Percentiles rank a stretch among this genome's conserved stretches.
phyloP scores from a whole-genome alignment of 2,888 invertebrate species.

The Cataglyphis livida region DNA sequence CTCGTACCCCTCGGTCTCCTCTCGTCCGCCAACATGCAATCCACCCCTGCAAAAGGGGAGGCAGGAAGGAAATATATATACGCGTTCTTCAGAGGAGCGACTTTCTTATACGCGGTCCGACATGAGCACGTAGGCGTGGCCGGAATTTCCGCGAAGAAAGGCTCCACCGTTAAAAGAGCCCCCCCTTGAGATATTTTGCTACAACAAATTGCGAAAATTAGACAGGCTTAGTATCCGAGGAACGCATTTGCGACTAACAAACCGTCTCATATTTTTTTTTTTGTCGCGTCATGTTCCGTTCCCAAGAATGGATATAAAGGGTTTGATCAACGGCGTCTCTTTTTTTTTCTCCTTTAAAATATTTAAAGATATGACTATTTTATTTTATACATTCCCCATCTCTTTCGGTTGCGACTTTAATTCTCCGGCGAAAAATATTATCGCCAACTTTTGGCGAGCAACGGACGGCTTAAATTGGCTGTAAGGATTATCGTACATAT shows the following conservation, averaged over 20 bases:
- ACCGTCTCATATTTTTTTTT: slow-evolving; percentile 3
- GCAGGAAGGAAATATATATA: neutral
- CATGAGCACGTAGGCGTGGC: slow-evolving; percentile 24
- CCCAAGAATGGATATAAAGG: neutral
- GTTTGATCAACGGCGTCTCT: neutral
- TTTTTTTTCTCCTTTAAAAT: neutral
- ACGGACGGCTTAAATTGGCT: slow-evolving; percentile 40
- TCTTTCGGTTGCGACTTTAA: slow-evolving; percentile 35
- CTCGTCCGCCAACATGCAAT: neutral
- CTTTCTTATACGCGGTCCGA: slow-evolving; percentile 31
- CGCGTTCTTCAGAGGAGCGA: slow-evolving; percentile 14
- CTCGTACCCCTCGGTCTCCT: slow-evolving; percentile 14
- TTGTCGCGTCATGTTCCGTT: neutral
- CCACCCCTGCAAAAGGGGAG: neutral
- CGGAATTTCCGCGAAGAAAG: slow-evolving; percentile 54
- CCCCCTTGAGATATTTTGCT: slow-evolving; percentile 51
- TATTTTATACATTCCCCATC: neutral
- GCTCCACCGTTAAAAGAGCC: slow-evolving; percentile 46
- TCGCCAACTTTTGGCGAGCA: slow-evolving; percentile 36
- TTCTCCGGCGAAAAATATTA: slow-evolving; percentile 38
- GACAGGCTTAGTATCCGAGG: slow-evolving; percentile 56
- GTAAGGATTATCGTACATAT: slow-evolving; percentile 41
- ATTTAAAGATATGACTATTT: neutral
- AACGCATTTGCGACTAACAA: neutral
- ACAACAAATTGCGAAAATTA: slow-evolving; percentile 65